Percentiles rank a stretch among this genome's conserved stretches.
phyloP scores from a whole-genome alignment of 2,888 invertebrate species.

The Dynastes tityus region DNA sequence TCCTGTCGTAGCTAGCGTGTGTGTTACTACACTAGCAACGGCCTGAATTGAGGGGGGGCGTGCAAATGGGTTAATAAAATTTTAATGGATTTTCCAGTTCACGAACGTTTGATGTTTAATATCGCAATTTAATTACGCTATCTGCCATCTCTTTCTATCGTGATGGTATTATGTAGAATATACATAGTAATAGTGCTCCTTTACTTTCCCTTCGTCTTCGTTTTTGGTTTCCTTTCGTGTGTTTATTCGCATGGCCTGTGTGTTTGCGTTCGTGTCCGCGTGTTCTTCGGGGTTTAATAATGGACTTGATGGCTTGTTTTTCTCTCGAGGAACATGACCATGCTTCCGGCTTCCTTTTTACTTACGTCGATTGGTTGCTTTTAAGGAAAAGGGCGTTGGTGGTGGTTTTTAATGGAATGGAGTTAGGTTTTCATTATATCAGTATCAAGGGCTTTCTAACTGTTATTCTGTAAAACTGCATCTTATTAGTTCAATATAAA shows the following conservation, averaged over 20 bases:
- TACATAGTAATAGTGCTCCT: not conserved
- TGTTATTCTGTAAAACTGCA: too few species aligned
- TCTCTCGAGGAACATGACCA: slow-evolving; percentile 10
- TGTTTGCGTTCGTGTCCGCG: not conserved
- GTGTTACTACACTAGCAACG: not conserved
- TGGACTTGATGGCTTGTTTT: slow-evolving; percentile 40
- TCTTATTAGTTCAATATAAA: too few species aligned
- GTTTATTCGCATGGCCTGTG: not conserved
- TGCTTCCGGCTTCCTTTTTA: too few species aligned
- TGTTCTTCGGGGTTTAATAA: slow-evolving; percentile 40
- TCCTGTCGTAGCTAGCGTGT: not conserved
- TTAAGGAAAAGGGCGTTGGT: too few species aligned
- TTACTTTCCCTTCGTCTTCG: not conserved
- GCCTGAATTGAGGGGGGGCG: not conserved
- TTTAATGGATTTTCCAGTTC: slow-evolving; percentile 42
- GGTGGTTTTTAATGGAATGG: too few species aligned
- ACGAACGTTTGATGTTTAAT: slow-evolving; percentile 42
- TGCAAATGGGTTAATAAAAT: slow-evolving; percentile 37
- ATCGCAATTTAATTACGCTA: slow-evolving; percentile 41
- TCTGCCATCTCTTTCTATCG: not conserved
- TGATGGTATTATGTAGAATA: not conserved
- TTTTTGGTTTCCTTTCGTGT: not conserved
- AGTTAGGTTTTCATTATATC: too few species aligned
- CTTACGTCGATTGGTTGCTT: too few species aligned
- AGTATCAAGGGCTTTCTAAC: too few species aligned